A percentile compares a stretch with the other conserved stretches of the same genome.
phyloP scores from a whole-genome alignment of 2,888 invertebrate species.

The Agriopis leucophaearia region DNA sequence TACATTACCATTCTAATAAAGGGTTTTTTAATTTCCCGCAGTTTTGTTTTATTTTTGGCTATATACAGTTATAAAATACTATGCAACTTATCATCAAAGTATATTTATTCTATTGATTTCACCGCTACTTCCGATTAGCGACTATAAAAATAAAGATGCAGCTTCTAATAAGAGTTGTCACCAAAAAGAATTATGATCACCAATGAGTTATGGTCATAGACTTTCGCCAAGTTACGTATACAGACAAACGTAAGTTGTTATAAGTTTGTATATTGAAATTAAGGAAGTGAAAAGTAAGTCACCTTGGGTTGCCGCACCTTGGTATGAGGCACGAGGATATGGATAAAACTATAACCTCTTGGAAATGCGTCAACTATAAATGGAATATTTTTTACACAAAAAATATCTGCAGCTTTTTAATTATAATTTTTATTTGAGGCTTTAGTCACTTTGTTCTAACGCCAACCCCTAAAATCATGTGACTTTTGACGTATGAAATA shows the following conservation, averaged over 20 bases:
- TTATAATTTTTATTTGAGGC: too few relatives aligned
- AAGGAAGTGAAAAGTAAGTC: constrained; percentile 37
- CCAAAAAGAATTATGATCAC: constrained; percentile 20
- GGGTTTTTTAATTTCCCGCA: too few relatives aligned
- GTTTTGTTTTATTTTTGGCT: too few relatives aligned
- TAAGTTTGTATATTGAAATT: constrained; percentile 11
- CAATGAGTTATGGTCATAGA: constrained; percentile 9
- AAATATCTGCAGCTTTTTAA: neutral
- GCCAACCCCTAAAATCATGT: too few relatives aligned
- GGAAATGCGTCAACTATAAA: constrained; percentile 2
- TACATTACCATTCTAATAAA: too few relatives aligned
- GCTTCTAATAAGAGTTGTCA: constrained; percentile 19
- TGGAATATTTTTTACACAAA: neutral
- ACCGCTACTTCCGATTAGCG: neutral
- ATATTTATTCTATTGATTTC: constrained; percentile 1
- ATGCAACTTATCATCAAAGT: too few relatives aligned
- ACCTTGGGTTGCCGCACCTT: constrained; percentile 27
- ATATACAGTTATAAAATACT: too few relatives aligned
- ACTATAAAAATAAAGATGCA: constrained; percentile 3
- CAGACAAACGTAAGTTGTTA: constrained; percentile 14
- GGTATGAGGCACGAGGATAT: constrained; percentile 15
- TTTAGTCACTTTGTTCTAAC: too few relatives aligned
- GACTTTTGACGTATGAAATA: too few relatives aligned
- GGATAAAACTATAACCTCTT: neutral
- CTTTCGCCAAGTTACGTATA: constrained; percentile 32